These are phyloP conservation scores for Nipponacmea schrenckii DNA, from an alignment of 2,888 invertebrate genomes.

Conservation along the genomic window DNA sequence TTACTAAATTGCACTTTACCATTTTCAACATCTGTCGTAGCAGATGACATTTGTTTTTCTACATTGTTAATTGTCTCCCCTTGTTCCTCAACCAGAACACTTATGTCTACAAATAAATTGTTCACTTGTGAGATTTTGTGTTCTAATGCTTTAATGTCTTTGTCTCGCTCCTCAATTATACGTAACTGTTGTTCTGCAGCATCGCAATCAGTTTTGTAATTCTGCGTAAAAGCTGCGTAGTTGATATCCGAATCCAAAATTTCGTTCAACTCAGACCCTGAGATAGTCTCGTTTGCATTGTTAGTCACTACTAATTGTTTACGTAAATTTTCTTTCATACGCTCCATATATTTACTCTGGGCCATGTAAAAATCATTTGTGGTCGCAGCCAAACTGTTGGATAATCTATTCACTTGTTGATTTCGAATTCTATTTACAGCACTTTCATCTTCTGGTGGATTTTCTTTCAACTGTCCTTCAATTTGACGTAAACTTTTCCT, in stretches of 20 bases:
- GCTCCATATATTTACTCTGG: constrained; percentile 54
- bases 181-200: constrained; percentile 47
- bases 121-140: constrained; percentile 53
- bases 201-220: constrained; percentile 48
- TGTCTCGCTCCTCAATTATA: constrained; percentile 47
- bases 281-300: constrained; percentile 33
- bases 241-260: constrained; percentile 28
- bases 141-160: constrained; percentile 52
- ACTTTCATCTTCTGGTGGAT: constrained; percentile 18
- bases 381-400: constrained; percentile 38
- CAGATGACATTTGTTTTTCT: constrained; percentile 42
- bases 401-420: constrained; percentile 40
- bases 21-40: constrained; percentile 37
- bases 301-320: constrained; percentile 44
- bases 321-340: constrained; percentile 46
- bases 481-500: constrained; percentile 40
- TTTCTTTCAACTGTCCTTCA: constrained; percentile 16
- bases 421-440: constrained; percentile 27
- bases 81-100: constrained; percentile 49
- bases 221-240: constrained; percentile 46
- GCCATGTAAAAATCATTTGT: constrained; percentile 46
- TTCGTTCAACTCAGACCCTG: constrained; percentile 31
- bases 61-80: constrained; percentile 55
- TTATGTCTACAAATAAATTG: constrained; percentile 51
- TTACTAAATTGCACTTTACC: constrained; percentile 42